Conservation (phyloP, 1,140 invertebrate species). For the Penaeus japonicus region DNA sequence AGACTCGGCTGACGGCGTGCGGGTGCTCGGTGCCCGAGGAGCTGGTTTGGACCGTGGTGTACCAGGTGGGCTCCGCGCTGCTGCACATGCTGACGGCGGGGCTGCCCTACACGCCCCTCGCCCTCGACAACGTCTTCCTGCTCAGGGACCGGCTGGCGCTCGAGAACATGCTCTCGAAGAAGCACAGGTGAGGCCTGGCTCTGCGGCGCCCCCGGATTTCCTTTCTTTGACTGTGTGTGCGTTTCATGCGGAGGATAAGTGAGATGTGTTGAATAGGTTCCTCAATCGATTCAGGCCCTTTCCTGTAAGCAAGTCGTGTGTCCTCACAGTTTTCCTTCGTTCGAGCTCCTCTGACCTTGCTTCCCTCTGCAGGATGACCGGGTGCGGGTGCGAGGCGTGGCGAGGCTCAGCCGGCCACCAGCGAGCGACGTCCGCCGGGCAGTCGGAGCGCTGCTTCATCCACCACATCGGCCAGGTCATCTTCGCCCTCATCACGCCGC, state of each 20-base stretch:
- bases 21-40: conserved; percentile 46
- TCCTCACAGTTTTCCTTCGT: no score
- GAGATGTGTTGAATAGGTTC: no score
- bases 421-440: conserved; percentile 22
- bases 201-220: neutral
- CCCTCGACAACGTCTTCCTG: conserved; percentile 47
- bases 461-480: conserved; percentile 53
- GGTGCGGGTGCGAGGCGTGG: conserved; percentile 47
- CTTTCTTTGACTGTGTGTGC: no score
- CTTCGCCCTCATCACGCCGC: conserved; percentile 51
- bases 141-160: conserved; percentile 46
- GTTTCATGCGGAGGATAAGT: no score
- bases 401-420: conserved; percentile 43
- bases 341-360: no score
- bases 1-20: conserved; percentile 48
- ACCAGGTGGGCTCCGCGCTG: conserved; percentile 40
- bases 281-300: no score
- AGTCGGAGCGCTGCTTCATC: conserved; percentile 42
- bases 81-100: conserved; percentile 30
- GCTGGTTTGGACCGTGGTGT: conserved; percentile 52
- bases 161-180: conserved; percentile 50
- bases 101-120: conserved; percentile 37
- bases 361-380: conserved; percentile 46
- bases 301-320: no score
- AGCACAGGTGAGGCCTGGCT: conserved; percentile 34